Percentiles rank a stretch among this genome's conserved stretches.
Conservation (phyloP, 2,888 invertebrate species). For the Lithophane semibrunnea region DNA sequence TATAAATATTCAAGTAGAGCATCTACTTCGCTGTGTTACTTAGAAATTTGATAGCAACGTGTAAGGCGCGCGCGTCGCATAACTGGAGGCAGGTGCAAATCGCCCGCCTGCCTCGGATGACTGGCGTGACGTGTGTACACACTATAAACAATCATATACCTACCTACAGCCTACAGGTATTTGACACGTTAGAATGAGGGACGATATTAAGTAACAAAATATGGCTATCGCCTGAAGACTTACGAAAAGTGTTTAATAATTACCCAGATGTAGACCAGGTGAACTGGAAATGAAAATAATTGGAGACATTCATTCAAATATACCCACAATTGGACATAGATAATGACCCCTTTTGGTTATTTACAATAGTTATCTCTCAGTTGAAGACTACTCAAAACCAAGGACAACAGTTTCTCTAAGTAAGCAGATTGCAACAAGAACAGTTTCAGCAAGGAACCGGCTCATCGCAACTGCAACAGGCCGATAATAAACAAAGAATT, state of each 20-base stretch:
- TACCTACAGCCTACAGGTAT: slow-evolving; percentile 7
- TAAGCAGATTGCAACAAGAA: background rate
- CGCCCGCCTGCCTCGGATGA: slow-evolving; percentile 78
- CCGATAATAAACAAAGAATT: slow-evolving; percentile 8
- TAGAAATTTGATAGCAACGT: slow-evolving; percentile 76
- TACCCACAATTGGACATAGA: background rate
- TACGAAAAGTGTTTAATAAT: background rate
- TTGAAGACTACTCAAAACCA: background rate
- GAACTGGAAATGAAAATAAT: background rate
- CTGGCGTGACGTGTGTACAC: slow-evolving; percentile 62
- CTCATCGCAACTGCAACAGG: background rate
- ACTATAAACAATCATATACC: slow-evolving; percentile 24
- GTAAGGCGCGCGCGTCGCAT: slow-evolving; percentile 75
- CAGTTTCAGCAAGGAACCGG: background rate
- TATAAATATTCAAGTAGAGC: slow-evolving; percentile 63
- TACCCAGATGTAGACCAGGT: background rate
- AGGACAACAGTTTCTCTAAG: background rate
- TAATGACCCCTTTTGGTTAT: background rate
- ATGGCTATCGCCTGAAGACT: background rate
- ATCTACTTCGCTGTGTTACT: slow-evolving; percentile 48
- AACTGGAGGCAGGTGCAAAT: slow-evolving; percentile 77
- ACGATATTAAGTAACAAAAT: background rate
- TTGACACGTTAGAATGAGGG: slow-evolving; percentile 15
- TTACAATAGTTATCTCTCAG: background rate
- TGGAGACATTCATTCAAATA: background rate